phyloP scores from a whole-genome alignment of 2,888 invertebrate species.

The Smittia sp. region DNA sequence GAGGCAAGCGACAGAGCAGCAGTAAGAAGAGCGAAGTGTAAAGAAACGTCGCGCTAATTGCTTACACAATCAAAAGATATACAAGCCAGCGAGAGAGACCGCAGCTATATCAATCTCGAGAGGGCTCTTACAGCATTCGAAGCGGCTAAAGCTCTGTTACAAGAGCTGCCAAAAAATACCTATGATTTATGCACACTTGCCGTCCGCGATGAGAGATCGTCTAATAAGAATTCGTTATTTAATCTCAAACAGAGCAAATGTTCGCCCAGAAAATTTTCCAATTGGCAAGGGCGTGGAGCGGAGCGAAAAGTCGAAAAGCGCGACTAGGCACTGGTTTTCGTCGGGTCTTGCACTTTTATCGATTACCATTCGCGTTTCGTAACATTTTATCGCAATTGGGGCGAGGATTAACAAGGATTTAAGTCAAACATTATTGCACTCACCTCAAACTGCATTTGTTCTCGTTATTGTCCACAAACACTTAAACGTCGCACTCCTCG shows the following conservation, averaged over 20 bases:
- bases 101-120: background rate
- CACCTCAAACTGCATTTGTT: constrained; percentile 32
- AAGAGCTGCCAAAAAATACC: too few relatives aligned
- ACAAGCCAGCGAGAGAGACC: background rate
- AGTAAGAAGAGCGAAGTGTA: background rate
- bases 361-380: constrained; percentile 22
- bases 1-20: background rate
- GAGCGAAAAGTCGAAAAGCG: too few relatives aligned
- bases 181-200: too few relatives aligned
- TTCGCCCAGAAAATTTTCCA: constrained; percentile 28
- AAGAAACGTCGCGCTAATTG: constrained; percentile 35
- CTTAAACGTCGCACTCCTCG: background rate
- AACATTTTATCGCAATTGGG: constrained; percentile 29
- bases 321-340: background rate
- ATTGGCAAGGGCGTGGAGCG: constrained; percentile 33
- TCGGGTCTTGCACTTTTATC: constrained; percentile 6
- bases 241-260: background rate
- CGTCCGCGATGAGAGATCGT: too few relatives aligned
- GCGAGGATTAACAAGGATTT: constrained; percentile 14
- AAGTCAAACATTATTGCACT: background rate
- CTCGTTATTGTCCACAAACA: constrained; percentile 1
- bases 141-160: too few relatives aligned
- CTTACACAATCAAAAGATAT: constrained; percentile 35
- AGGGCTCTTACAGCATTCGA: too few relatives aligned
- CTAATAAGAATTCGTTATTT: constrained; percentile 1